Evolutionary conservation across 2,888 invertebrate genomes (phyloP), one percentile per base, ranked within the genome.

Genomic region (Calliphora vomitoria): DNA sequence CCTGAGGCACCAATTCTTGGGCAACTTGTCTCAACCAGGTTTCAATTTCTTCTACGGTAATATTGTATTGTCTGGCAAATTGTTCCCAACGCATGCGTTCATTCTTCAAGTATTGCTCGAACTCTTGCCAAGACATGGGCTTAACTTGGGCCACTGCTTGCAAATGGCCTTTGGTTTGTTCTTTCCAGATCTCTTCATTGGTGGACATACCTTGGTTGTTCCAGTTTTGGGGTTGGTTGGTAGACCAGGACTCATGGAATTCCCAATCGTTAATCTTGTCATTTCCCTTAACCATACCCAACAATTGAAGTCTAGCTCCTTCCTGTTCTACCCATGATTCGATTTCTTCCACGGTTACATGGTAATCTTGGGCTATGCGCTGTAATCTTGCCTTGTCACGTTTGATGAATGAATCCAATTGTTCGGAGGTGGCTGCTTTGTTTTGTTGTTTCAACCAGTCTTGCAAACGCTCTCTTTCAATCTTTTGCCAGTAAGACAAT

Each of bases 241-340:
- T 38, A 35, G 44, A 41, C 47, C 20, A 79, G 13, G n/a, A 50
- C 18, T 68, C 69, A 8, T 60, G 8, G 53, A 35, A 86, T 72
- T 74, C 81, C 84, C 55, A 79, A 41, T 76, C 68, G 31, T 38
- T 64, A 53, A 55, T 85, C 64, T 75, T 86, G 1, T 64, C 89
- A 0, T 91, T 90, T 11, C 91, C 90, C 6, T 89, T 89, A 11
- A 93, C 90, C 1, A 90, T 86, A 0, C 92, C 92, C 8, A 92
- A 90, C 0, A 91, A 82, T 1, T 92, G 90, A 20, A 93, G 86
- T 0, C 92, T 88, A 0, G 92, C 92, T 0, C 91, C 91, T 82
- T 93, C 93, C 60, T 92, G 90, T 44, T 91, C 90, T 31, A 93
- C 91, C 93, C 93, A 93, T 44, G 91, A 90, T 75, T 93, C 92